A percentile compares a stretch with the other conserved stretches of the same genome.
These are phyloP conservation scores for Fragum whitleyi DNA, from an alignment of 2,888 invertebrate genomes.

Conservation along the genomic window DNA sequence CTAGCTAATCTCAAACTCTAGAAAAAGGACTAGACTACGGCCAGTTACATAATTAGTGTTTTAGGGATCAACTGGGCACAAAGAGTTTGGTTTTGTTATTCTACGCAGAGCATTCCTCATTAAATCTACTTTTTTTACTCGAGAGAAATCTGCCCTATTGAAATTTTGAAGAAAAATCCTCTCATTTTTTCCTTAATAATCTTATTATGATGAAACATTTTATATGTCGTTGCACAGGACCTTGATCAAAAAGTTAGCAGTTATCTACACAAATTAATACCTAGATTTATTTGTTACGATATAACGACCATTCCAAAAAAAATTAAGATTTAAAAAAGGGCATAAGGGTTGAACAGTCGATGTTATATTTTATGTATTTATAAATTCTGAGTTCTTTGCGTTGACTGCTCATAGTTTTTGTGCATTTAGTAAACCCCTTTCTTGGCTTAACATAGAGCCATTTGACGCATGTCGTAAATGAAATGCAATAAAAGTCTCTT, in stretches of 20 bases:
- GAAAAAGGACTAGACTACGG: conserved; percentile 50
- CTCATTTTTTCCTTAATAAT: no score
- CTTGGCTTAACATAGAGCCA: not conserved
- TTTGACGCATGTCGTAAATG: no score
- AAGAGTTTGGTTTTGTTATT: conserved; percentile 25
- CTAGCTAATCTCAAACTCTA: conserved; percentile 33
- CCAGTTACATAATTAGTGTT: conserved; percentile 18
- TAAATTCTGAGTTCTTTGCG: conserved; percentile 7
- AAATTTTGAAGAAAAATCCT: no score
- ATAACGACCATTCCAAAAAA: no score
- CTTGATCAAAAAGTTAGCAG: no score
- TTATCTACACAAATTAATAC: no score
- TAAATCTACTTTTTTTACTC: conserved; percentile 5
- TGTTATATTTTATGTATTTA: no score
- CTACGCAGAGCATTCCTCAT: conserved; percentile 61
- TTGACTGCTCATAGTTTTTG: conserved; percentile 1
- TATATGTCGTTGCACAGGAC: no score
- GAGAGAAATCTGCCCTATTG: no score
- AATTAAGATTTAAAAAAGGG: not conserved
- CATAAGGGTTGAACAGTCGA: not conserved
- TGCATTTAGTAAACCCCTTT: conserved; percentile 9
- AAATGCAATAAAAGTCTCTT: no score
- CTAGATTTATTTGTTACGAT: no score
- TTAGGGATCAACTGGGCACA: not conserved
- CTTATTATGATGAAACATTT: no score